phyloP scores from a whole-genome alignment of 2,888 invertebrate species.

The Aethes cnicana region DNA sequence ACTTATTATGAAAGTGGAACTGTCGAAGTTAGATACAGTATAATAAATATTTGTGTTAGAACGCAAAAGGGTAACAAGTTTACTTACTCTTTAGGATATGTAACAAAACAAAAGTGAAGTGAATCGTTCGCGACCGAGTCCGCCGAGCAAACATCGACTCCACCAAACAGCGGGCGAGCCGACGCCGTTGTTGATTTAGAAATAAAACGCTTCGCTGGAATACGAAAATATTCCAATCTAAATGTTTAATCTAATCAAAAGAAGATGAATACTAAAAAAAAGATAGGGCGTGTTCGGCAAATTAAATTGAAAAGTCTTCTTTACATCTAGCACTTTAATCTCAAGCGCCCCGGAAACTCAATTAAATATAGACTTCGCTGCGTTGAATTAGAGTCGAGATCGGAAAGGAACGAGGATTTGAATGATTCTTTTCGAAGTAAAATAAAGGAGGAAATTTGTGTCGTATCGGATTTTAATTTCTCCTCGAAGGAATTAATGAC shows the following conservation, averaged over 20 bases:
- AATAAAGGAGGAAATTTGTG: constrained; percentile 67
- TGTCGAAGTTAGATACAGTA: no score
- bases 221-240: constrained; percentile 51
- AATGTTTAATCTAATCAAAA: constrained; percentile 69
- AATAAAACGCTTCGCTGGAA: neutral
- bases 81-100: no score
- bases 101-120: no score
- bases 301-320: constrained; percentile 75
- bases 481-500: constrained; percentile 75
- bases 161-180: neutral
- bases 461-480: constrained; percentile 81
- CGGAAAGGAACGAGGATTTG: constrained; percentile 15
- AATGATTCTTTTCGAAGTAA: constrained; percentile 44
- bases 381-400: constrained; percentile 33
- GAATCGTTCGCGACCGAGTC: no score
- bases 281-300: constrained; percentile 74
- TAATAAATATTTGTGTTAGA: no score
- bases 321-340: constrained; percentile 37
- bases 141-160: neutral
- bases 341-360: constrained; percentile 30
- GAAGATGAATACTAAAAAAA: constrained; percentile 74
- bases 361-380: constrained; percentile 29
- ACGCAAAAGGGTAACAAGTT: no score
- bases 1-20: no score
- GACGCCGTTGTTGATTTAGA: neutral